Base-by-base conservation (phyloP, 2,797 vertebrate species). In the Acanthis flammea region DNA sequence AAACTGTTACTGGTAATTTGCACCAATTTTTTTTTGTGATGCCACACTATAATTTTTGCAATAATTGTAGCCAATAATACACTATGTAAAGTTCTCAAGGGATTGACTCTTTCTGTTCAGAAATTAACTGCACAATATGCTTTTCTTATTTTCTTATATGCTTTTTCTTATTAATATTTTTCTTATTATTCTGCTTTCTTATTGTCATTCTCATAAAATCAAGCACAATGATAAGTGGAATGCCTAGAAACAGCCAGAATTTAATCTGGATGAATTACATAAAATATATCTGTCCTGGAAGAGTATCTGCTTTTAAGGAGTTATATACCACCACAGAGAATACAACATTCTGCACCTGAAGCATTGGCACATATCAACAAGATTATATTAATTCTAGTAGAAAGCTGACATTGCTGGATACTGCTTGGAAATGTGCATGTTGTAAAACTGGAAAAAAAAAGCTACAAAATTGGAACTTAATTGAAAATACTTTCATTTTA, bases 231-330 rank as follows among this genome's bases (percentile, higher is more conserved):
- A 45, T 90, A 70, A 60, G 54, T 44, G 14, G 31, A 54, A 70
- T 53, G 71, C 67, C 76, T 84, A 86, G 66, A 84, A 92, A 75
- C 22, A 83, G 58, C 19, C 41, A 62, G 70, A 90, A 79, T 81
- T 94, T 88, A 94, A 94, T 88, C 87, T 95, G 82, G 47, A 91
- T 7, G 8, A 96, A 88, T 78, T 84, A 84, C 42, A 78, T 37
- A 63, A 83, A 70, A 67, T 55, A 24, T 63, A 67, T 84, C 48
- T 30, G 37, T 33, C 25, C 33, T 79, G 55, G 41, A 81, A 80
- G 28, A 50, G 33, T 50, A 91, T 88, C 89, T 94, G 66, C 27
- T 84, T 78, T 88, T 86, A 81, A 83, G 66, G 48, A 82, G n/a
- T 47, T 65, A 16, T 18, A 71, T 30, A 66, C 45, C 65, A 62